Conservation (phyloP, 2,797 vertebrate species). For the Tenualosa thibaudeaui region DNA sequence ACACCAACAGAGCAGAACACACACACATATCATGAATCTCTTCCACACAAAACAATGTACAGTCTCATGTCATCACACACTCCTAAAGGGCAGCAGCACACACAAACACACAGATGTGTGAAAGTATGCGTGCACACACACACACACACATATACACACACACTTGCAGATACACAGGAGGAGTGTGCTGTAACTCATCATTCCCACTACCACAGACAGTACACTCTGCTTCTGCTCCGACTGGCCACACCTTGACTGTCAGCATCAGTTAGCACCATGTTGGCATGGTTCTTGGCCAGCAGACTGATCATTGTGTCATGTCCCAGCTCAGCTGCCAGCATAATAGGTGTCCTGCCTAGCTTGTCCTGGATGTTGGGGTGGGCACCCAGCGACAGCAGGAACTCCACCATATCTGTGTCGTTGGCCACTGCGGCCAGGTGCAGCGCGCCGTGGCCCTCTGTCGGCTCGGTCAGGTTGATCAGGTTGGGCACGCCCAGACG, state of each 20-base stretch:
- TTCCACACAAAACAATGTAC: not conserved
- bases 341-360: slow-evolving; percentile 73
- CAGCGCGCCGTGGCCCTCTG: slow-evolving; percentile 71
- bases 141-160: not conserved
- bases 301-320: slow-evolving; percentile 71
- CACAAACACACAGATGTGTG: too few species aligned
- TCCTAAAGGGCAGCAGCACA: too few species aligned
- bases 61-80: not conserved
- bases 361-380: slow-evolving; percentile 73
- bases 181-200: too few species aligned
- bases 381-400: slow-evolving; percentile 75
- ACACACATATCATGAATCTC: not conserved
- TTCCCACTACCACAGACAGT: too few species aligned
- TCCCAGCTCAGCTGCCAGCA: slow-evolving; percentile 79
- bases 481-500: slow-evolving; percentile 73
- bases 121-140: not conserved
- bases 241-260: slow-evolving; percentile 77
- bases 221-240: not conserved
- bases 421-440: slow-evolving; percentile 74
- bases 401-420: slow-evolving; percentile 71
- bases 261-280: slow-evolving; percentile 76
- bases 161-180: too few species aligned
- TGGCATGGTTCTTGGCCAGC: slow-evolving; percentile 68
- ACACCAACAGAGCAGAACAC: not conserved
- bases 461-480: slow-evolving; percentile 78